Base-by-base conservation (phyloP, 2,888 invertebrate species). In the Vesta saturnalis region DNA sequence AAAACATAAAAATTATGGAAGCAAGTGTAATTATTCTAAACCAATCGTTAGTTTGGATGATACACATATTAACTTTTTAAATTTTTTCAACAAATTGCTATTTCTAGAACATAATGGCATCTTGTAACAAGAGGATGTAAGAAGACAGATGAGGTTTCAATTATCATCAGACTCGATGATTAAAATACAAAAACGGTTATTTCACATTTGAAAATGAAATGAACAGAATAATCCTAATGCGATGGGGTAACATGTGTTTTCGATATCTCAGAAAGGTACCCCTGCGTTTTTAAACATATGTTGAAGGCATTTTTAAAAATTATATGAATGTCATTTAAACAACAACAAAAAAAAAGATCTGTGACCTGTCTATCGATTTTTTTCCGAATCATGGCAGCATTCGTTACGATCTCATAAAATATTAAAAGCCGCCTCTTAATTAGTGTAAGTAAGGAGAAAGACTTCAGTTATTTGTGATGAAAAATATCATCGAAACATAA, bases 201-300 rank as follows among this genome's bases (percentile, higher is more conserved):
- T n/a, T n/a, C n/a, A n/a, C n/a, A n/a, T n/a, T n/a, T n/a, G n/a
- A n/a, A n/a, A n/a, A n/a, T n/a, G n/a, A n/a, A n/a, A n/a, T n/a
- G n/a, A n/a, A n/a, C n/a, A n/a, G 23, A 23, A 5, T 8, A 8
- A 23, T 23, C 23, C 23, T 23, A 23, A 23, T 23, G 8, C 23
- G 23, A 5, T 23, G 3, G 23, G 3, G 8, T 23, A 72, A 67
- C 72, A 72, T 71, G 64, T 72, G 72, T 71, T 72, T 72, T 69
- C 72, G 71, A 72, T 72, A 71, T 71, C 65, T 69, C 63, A 66
- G 66, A 67, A 72, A 70, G 62, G 66, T 63, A 65, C 69, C 69
- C 70, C 70, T 66, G 70, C 66, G 43, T 68, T 65, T 71, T 64
- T 66, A 68, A 47, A 71, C 68, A 71, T 64, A 65, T 71, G 70